These are phyloP conservation scores for Psilanteris sp. DNA, from an alignment of 1,140 invertebrate species.

Conservation along the genomic window DNA sequence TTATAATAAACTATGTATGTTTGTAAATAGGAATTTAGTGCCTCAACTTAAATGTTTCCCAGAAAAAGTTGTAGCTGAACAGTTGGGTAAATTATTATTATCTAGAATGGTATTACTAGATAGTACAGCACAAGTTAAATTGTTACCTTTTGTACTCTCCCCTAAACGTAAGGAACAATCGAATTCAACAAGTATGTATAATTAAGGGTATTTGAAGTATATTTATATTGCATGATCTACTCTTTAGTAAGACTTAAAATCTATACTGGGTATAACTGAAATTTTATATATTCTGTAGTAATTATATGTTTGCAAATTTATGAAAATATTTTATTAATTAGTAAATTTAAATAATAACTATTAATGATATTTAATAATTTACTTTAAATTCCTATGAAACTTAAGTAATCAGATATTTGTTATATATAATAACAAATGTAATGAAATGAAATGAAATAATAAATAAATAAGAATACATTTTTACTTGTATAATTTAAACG, in stretches of 20 bases:
- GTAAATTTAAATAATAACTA: too few species aligned
- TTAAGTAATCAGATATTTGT: too few species aligned
- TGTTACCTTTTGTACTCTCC: constrained; percentile 87
- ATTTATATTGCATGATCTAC: background rate
- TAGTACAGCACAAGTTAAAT: constrained; percentile 85
- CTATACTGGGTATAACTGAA: too few species aligned
- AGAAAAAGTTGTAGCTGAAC: constrained; percentile 88
- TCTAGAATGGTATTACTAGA: constrained; percentile 91
- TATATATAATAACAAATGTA: too few species aligned
- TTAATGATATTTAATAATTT: too few species aligned
- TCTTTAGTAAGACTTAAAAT: background rate
- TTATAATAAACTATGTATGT: too few species aligned
- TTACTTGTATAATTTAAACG: too few species aligned
- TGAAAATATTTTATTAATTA: background rate
- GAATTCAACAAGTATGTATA: constrained; percentile 45
- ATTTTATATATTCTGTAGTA: too few species aligned
- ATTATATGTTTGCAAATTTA: too few species aligned
- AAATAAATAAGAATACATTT: too few species aligned
- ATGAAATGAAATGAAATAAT: too few species aligned
- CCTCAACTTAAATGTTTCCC: constrained; percentile 85
- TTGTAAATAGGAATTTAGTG: constrained; percentile 82
- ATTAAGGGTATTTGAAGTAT: constrained; percentile 36
- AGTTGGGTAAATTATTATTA: constrained; percentile 86
- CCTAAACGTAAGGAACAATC: constrained; percentile 79
- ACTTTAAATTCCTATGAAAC: too few species aligned